phyloP scores from a whole-genome alignment of 2,113 vertebrate species.

The Sterrhoptilus dennistouni region DNA sequence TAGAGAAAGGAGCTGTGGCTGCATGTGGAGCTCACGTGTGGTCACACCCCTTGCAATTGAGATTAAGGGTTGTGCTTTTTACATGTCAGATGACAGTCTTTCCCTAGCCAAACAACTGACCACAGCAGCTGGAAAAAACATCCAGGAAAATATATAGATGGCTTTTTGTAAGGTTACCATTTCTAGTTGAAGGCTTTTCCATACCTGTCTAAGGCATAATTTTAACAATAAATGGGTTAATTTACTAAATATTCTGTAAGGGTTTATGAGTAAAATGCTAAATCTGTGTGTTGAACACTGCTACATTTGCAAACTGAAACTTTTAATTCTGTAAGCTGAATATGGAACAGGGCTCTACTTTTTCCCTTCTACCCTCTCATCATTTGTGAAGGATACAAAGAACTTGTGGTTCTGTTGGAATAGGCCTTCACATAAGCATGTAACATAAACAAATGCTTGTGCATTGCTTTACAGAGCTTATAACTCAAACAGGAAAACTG shows the following conservation, averaged over 20 bases:
- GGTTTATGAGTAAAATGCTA: background rate
- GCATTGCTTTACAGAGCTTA: background rate
- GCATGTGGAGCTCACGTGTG: background rate
- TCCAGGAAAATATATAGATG: background rate
- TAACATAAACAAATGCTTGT: background rate
- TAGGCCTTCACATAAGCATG: rapidly evolving
- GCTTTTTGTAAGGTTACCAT: background rate
- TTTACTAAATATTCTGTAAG: background rate
- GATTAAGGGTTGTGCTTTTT: background rate
- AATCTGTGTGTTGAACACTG: background rate
- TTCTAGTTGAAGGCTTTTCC: background rate
- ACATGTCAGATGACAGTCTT: background rate
- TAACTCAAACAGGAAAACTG: background rate
- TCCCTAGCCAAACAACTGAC: background rate
- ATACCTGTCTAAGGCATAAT: background rate
- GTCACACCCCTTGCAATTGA: background rate
- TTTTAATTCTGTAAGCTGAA: background rate
- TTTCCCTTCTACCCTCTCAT: background rate
- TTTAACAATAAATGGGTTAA: background rate
- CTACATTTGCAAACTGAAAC: background rate
- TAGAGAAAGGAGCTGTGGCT: background rate
- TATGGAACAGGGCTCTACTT: background rate
- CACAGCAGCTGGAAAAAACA: background rate
- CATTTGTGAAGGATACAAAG: background rate
- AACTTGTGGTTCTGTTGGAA: background rate